Base-by-base conservation (phyloP, 1,140 invertebrate genomes). In the Triops longicaudatus region DNA sequence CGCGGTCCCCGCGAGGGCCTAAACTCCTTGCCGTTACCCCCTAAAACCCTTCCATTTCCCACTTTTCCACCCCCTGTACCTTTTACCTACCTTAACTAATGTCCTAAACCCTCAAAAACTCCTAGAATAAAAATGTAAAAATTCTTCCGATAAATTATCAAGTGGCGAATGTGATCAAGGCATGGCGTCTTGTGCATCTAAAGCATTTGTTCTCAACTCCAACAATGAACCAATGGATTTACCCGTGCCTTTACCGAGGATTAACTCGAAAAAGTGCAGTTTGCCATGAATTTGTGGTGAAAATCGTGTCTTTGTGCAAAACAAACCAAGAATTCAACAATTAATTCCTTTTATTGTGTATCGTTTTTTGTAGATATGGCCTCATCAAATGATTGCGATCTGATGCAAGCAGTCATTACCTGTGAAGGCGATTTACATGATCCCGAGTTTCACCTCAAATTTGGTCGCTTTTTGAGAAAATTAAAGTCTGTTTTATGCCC, bases 351-450 rank as follows among this genome's bases (percentile, higher is more conserved):
- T 17, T 63, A 14, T 63, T 63, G 17, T n/a, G n/a, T n/a, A n/a
- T 22, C 22, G 14, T 63, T 63, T 41, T 37, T 81, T 79, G 72
- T 78, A 85, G 86, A 86, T 84, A 92, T 93, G 91, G 91, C 90
- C 87, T 88, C 89, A 84, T 89, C 91, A 84, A 89, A 89, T 86
- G 88, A 88, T 86, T 89, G 90, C 86, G 88, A 89, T 85, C 85
- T 88, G 83, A 86, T 90, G 83, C 88, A 90, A 85, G 91, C 90
- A 81, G 89, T 93, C 81, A 87, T 93, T 83, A 93, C 91, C 78
- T 93, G 92, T 85, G 89, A 92, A 84, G 92, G 92, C 81, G 88
- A 93, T 84, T 88, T 92, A 80, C 86, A 87, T 81, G 91, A 93
- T 85, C 91, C 92, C 80, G 85, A 89, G 81, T 91, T 93, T 85